These are phyloP conservation scores for Falco berigora DNA, from an alignment of 2,797 vertebrate species.

Conservation along the genomic window DNA sequence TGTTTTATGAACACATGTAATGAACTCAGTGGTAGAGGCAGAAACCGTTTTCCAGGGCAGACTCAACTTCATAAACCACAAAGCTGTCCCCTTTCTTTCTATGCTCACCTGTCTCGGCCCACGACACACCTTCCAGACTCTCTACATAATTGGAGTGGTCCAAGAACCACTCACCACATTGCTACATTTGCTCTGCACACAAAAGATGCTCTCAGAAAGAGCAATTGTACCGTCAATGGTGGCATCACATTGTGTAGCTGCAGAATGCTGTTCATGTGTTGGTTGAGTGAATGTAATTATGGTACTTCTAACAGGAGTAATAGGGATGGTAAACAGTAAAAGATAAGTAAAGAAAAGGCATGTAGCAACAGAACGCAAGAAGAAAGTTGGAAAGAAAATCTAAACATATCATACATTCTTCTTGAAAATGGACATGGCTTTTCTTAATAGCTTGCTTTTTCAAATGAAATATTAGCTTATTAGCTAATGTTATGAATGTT, in stretches of 20 bases:
- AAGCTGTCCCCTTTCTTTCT: not conserved
- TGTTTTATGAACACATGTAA: not conserved
- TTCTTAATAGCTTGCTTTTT: not conserved
- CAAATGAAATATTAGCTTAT: not conserved
- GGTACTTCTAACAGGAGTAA: not conserved
- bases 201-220: not conserved
- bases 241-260: not conserved
- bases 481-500: not conserved
- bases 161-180: not conserved
- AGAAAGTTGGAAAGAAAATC: not conserved
- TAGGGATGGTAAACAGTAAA: not conserved
- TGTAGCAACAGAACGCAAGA: not conserved
- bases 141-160: not conserved
- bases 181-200: not conserved
- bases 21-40: not conserved
- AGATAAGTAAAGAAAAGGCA: not conserved
- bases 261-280: not conserved
- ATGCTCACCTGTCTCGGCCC: not conserved
- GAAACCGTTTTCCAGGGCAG: not conserved
- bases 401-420: not conserved
- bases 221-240: not conserved
- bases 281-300: not conserved
- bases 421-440: not conserved
- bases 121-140: not conserved
- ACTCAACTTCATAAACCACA: not conserved